Conservation (phyloP, 2,113 vertebrate genomes). For the Cyanocitta stelleri region DNA sequence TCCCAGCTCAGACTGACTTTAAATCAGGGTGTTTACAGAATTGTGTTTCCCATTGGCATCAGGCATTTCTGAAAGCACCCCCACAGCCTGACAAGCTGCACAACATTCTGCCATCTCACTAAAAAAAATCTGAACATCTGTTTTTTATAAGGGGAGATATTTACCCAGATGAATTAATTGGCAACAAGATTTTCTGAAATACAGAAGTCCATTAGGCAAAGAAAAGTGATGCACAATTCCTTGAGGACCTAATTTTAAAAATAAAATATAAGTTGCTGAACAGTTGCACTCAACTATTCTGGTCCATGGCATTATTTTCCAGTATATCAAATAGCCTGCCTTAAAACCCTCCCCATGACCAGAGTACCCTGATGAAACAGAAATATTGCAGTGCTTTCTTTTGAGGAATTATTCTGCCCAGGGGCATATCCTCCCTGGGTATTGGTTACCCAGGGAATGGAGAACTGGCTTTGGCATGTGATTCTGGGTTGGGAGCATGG, state of each 20-base stretch:
- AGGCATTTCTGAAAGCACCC: neutral
- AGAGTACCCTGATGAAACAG: neutral
- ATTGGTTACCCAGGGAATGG: neutral
- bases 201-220: neutral
- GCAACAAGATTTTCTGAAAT: neutral
- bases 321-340: neutral
- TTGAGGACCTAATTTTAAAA: neutral
- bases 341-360: neutral
- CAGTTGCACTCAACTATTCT: neutral
- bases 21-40: neutral
- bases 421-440: neutral
- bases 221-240: neutral
- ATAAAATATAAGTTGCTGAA: neutral
- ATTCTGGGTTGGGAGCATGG: fast-evolving
- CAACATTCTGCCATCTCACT: neutral
- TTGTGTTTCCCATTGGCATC: neutral
- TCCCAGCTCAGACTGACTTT: neutral
- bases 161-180: neutral
- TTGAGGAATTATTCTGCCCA: neutral
- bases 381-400: neutral
- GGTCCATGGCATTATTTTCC: neutral
- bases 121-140: fast-evolving
- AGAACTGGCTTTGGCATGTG: neutral
- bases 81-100: neutral
- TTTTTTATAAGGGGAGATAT: neutral